Conservation (phyloP, 2,797 vertebrate species). For the Echeneis naucrates region DNA sequence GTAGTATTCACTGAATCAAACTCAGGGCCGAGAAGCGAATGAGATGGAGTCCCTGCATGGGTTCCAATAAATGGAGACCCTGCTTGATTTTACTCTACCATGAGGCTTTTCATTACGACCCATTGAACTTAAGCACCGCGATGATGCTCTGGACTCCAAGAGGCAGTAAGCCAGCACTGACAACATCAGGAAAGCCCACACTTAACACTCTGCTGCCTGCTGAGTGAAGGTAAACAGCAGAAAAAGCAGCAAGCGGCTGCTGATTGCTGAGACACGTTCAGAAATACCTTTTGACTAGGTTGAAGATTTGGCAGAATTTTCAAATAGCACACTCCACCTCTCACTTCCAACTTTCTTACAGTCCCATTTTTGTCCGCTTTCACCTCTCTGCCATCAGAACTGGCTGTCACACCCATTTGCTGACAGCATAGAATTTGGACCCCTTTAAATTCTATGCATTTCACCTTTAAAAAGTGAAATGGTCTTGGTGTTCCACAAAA, state of each 20-base stretch:
- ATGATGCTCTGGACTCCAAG: slow-evolving; percentile 42
- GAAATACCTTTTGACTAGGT: slow-evolving; percentile 24
- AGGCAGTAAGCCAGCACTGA: slow-evolving; percentile 35
- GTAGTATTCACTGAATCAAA: slow-evolving; percentile 65
- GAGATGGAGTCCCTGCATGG: slow-evolving; percentile 56
- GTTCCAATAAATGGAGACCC: slow-evolving; percentile 52
- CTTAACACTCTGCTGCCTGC: slow-evolving; percentile 33
- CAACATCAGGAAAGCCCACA: slow-evolving; percentile 47
- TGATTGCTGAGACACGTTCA: slow-evolving; percentile 33
- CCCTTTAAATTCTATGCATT: not conserved
- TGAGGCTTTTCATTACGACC: slow-evolving; percentile 63
- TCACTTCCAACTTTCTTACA: slow-evolving; percentile 14
- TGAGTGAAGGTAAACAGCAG: slow-evolving; percentile 36
- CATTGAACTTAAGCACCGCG: slow-evolving; percentile 39
- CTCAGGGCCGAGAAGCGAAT: slow-evolving; percentile 48
- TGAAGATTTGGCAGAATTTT: slow-evolving; percentile 15
- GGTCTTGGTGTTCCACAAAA: slow-evolving; percentile 13
- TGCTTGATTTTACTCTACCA: slow-evolving; percentile 61
- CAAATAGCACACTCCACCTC: slow-evolving; percentile 2
- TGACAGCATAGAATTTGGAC: not conserved
- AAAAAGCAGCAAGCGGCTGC: slow-evolving; percentile 35
- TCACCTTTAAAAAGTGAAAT: slow-evolving; percentile 2
- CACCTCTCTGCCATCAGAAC: slow-evolving; percentile 2
- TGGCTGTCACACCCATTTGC: slow-evolving; percentile 5
- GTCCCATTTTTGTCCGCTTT: not conserved